Evolutionary conservation across 2,888 invertebrate species (phyloP).

Genomic region (Parnassius smintheus): DNA sequence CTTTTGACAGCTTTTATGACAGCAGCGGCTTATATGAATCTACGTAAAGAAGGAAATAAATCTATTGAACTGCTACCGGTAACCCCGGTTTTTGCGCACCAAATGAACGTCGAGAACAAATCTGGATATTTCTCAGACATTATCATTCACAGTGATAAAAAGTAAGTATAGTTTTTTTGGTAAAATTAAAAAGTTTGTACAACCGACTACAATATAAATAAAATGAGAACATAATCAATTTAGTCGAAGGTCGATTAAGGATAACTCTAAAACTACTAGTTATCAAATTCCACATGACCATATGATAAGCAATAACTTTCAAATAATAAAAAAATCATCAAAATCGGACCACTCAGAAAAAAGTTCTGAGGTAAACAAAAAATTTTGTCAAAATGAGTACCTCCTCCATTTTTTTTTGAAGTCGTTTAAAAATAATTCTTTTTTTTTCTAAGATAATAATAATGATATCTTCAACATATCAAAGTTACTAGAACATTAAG

Average conservation of each 20-base stretch:
- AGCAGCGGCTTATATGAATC: conserved; percentile 75
- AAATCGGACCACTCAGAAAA: too few relatives aligned
- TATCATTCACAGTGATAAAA: conserved; percentile 81
- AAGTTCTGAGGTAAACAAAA: neutral
- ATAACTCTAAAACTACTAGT: too few relatives aligned
- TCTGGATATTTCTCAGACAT: conserved; percentile 83
- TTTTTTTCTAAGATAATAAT: too few relatives aligned
- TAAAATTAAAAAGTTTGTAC: too few relatives aligned
- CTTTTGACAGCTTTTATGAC: conserved; percentile 80
- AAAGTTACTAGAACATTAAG: neutral
- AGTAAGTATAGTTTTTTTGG: conserved; percentile 52
- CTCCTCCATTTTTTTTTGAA: too few relatives aligned
- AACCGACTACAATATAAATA: neutral
- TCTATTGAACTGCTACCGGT: conserved; percentile 77
- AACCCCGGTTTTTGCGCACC: conserved; percentile 81
- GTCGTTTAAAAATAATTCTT: too few relatives aligned
- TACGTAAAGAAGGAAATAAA: conserved; percentile 60
- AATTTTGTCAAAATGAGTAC: too few relatives aligned
- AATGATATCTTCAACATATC: too few relatives aligned
- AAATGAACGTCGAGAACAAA: conserved; percentile 73
- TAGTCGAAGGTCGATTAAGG: too few relatives aligned
- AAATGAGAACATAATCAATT: neutral
- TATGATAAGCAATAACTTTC: too few relatives aligned
- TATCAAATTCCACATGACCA: too few relatives aligned
- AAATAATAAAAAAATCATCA: too few relatives aligned